Conservation (phyloP, 2,888 invertebrate genomes). For the Lamellibrachia satsuma region DNA sequence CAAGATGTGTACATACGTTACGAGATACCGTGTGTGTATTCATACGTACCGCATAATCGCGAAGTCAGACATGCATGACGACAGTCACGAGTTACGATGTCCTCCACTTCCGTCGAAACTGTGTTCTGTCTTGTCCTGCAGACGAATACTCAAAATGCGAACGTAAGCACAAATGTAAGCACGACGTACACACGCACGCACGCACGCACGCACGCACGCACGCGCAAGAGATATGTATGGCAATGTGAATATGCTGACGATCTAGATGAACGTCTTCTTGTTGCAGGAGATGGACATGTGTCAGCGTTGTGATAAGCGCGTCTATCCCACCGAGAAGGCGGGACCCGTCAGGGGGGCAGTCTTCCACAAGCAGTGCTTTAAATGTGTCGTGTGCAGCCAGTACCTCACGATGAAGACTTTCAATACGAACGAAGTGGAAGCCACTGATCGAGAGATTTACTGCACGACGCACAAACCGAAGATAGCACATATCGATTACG, state of each 20-base stretch:
- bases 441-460: neutral
- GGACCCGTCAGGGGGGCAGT: neutral
- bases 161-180: too few species aligned
- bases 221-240: neutral
- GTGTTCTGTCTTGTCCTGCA: neutral
- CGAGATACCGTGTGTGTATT: neutral
- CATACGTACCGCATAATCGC: neutral
- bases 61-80: neutral
- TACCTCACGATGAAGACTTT: neutral
- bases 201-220: neutral
- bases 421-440: neutral
- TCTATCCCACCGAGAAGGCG: neutral
- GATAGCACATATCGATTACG: neutral
- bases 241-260: neutral
- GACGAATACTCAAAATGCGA: neutral
- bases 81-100: neutral
- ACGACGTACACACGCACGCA: neutral
- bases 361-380: slow-evolving; percentile 12
- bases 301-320: neutral
- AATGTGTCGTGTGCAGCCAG: neutral
- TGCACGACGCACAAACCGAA: neutral
- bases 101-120: neutral
- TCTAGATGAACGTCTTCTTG: neutral
- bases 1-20: neutral
- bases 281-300: neutral